Base-by-base conservation (phyloP, 2,888 invertebrate species). In the Epinotia brunnichana region DNA sequence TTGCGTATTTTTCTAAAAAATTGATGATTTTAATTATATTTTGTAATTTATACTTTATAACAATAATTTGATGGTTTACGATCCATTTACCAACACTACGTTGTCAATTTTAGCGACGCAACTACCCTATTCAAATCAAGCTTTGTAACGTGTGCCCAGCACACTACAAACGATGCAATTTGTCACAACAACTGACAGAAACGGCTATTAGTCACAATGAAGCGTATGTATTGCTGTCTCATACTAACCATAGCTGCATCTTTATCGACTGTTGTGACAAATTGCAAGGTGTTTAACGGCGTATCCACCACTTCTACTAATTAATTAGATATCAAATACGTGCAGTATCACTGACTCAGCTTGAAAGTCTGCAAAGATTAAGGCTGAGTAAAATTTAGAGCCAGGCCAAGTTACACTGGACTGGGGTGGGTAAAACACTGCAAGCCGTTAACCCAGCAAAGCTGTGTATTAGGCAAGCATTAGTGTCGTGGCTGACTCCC, bases 371-470 rank as follows among this genome's bases (percentile, higher is more conserved):
- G 24, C 39, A 70, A 67, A 70, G 64, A 66, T 74, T 72, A 71
- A 71, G 61, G 62, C 67, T 51, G 54, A 72, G 72, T 72, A 64
- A 62, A 69, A 69, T 56, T 69, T 59, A 69, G 48, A 69, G 53
- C 54, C n/a, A n/a, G 70, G 39, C 48, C 21, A 61, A 67, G 70
- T 67, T 61, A 69, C 70, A 29, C 51, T 61, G 29, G 41, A 35
- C 62, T 57, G 7, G n/a, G n/a, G n/a, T 48, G n/a, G n/a, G 56
- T 62, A 71, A 74, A 68, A 62, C 71, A 74, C 61, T 63, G 63
- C 68, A 74, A 71, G 70, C 70, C 53, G 62, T 64, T 73, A 73
- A 53, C 63, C 72, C 69, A 44, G 64, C 59, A 54, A 41, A 53
- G 68, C 63, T 51, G 53, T 53, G 61, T 66, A 67, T 56, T 64